These are phyloP conservation scores for Pseudorasbora parva DNA, from an alignment of 2,113 vertebrate genomes.

Conservation along the genomic window DNA sequence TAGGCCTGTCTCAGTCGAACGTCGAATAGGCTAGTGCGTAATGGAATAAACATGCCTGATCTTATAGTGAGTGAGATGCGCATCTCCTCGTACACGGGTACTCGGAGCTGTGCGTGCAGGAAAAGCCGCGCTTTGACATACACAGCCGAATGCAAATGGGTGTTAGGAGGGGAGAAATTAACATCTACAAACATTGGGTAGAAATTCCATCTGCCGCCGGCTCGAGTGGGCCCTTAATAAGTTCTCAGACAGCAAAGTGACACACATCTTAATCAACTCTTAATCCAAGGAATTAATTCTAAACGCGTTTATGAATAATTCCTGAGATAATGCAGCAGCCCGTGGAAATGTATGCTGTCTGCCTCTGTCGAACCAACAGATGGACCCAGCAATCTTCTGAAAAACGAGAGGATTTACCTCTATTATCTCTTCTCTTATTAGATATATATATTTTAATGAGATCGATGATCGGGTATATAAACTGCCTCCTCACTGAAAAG, in stretches of 20 bases:
- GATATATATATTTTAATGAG: constrained; percentile 69
- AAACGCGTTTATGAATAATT: constrained; percentile 92
- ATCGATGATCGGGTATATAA: constrained; percentile 60
- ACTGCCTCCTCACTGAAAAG: constrained; percentile 40
- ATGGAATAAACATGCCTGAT: constrained; percentile 44
- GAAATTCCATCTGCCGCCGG: constrained; percentile 92
- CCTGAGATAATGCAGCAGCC: constrained; percentile 76
- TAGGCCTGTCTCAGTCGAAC: constrained; percentile 15
- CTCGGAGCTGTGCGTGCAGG: constrained; percentile 66
- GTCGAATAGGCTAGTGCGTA: constrained; percentile 31
- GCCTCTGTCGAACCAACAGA: constrained; percentile 72
- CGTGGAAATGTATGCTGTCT: constrained; percentile 76
- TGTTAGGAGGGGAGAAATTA: constrained; percentile 88
- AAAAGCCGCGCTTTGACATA: constrained; percentile 78
- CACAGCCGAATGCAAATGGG: constrained; percentile 91
- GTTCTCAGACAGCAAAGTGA: constrained; percentile 95
- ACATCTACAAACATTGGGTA: constrained; percentile 92
- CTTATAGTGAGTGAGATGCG: constrained; percentile 29
- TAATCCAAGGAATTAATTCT: constrained; percentile 95
- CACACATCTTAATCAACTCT: constrained; percentile 98
- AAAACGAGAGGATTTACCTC: constrained; percentile 68
- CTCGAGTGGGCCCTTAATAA: constrained; percentile 90
- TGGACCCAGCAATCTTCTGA: constrained; percentile 68
- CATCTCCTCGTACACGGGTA: constrained; percentile 68
- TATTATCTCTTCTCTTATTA: constrained; percentile 64